Evolutionary conservation across 2,888 invertebrate species (phyloP), one percentile per base, ranked within the genome.

Genomic region (Zygogramma bicolorata): DNA sequence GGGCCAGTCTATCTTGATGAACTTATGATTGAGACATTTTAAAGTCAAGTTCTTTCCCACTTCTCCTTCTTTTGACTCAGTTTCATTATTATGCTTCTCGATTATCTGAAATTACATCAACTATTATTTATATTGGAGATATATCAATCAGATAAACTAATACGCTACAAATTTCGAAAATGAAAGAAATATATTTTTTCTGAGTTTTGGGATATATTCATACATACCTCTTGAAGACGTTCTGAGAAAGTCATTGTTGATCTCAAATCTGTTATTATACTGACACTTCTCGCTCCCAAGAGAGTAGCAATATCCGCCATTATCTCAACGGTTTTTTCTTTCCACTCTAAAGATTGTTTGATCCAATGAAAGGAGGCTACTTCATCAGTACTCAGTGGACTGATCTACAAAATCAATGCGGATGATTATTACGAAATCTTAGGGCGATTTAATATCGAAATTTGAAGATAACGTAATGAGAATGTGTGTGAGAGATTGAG

Each of bases 1-100:
- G 29, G 81, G 13, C 85, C 85, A 85, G 53, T 80, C 74, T 8
- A 83, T 73, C 58, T 75, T 71, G 8, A 77, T 69, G 7, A 75
- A 79, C 38, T 73, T 75, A 34, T 77, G 72, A 20, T 80, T 77
- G 15, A 82, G 65, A 6, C 80, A 71, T n/a, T 66, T 57, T 42
- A 68, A 53, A n/a, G 60, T 46, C 46, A 53, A 61, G 60, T 57
- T 10, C 42, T 72, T 60, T 10, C 29, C 15, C n/a, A 49, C 49
- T 18, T 49, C 46, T 53, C 60, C 65, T 5, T 25, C 59, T 13
- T 15, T 34, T 10, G 40, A 40, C 13, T 25, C 3, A 2, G 72
- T 74, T 31, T 71, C 53, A 34, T 77, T 75, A 18, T 70, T 62
- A 7, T 73, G 66, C 38, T 74, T 74, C 59, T 31, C 46, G 7